Evolutionary conservation across 2,797 vertebrate species (phyloP).

Genomic region (Miichthys miiuy): DNA sequence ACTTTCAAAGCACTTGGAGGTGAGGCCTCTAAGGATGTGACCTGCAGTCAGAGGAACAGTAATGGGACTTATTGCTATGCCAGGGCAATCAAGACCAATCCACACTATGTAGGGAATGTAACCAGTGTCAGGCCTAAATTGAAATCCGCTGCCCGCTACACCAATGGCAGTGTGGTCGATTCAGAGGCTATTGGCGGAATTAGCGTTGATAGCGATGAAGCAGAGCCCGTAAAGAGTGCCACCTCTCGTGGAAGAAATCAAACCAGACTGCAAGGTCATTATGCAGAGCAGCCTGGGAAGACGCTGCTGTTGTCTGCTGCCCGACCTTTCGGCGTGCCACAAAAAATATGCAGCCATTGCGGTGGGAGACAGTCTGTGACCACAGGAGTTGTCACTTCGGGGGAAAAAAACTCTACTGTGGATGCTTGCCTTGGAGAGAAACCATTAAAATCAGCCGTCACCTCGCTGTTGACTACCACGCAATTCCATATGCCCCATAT

Average conservation of each 20-base stretch:
- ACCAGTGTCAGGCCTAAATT: conserved; percentile 58
- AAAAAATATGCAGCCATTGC: conserved; percentile 79
- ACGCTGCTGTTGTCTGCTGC: conserved; percentile 49
- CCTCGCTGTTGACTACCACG: conserved; percentile 14
- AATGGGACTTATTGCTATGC: conserved; percentile 71
- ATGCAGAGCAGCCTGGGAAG: conserved; percentile 59
- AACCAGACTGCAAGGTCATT: conserved; percentile 53
- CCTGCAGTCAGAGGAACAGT: conserved; percentile 62
- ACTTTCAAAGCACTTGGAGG: conserved; percentile 81
- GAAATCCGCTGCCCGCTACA: conserved; percentile 74
- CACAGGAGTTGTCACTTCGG: conserved; percentile 26
- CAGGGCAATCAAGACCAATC: conserved; percentile 79
- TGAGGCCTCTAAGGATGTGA: conserved; percentile 69
- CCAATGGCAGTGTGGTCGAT: conserved; percentile 86
- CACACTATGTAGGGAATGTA: conserved; percentile 58
- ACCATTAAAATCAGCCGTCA: conserved; percentile 36
- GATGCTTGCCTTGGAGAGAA: conserved; percentile 47
- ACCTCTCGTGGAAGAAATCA: conserved; percentile 42
- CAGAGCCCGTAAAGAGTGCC: conserved; percentile 33
- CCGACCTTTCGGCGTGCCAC: conserved; percentile 56
- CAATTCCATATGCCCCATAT: conserved; percentile 37
- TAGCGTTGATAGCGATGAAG: conserved; percentile 73
- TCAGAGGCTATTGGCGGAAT: conserved; percentile 85
- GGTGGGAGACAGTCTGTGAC: conserved; percentile 72
- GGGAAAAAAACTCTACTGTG: conserved; percentile 21